Base-by-base conservation (phyloP, 2,888 invertebrate species). In the Athripsodes cinereus region DNA sequence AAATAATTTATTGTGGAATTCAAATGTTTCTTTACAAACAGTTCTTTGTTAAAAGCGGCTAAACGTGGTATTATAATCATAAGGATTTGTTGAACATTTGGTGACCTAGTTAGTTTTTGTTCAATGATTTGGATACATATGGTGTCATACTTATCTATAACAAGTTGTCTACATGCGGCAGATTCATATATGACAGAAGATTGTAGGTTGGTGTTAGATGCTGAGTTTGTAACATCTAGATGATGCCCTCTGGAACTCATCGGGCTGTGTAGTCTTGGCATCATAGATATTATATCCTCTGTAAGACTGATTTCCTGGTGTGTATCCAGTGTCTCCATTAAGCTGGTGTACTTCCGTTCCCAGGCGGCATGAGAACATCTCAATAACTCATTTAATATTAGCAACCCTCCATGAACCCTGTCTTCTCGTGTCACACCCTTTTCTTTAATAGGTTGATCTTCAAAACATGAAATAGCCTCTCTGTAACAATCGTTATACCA, bases 401-500 rank as follows among this genome's bases (percentile, higher is more conserved):
- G 80, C 13, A 98, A 76, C 1, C 94, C 92, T 26, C 96, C 96
- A 71, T 98, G 97, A 19, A 92, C 86, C 69, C 90, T 85, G 70
- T 97, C 97, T 67, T 98, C 97, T 64, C 86, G 83, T 2, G 87
- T 87, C 56, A 88, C 85, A 60, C 90, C 89, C 70, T 89, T 87
- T 68, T 93, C 90, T 71, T 85, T 82, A 34, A 71, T 69, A 52
- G 76, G 68, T 22, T 60, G 61, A 50, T 83, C 85, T 64, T 84
- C 84, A 65, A 85, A 81, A 3, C 85, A 82, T 59, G 76, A 76
- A 22, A 81, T 80, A 1, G 87, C 91, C 72, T 96, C 95, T 63
- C 94, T 91, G 72, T 91, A 96, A 69, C 96, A 96, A 67, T 92
- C 90, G 70, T 90, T 91, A 71, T 93, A 93, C 94, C 96, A 96